These are phyloP conservation scores for Dasyornis broadbenti DNA, from an alignment of 2,113 vertebrate species.

Conservation along the genomic window DNA sequence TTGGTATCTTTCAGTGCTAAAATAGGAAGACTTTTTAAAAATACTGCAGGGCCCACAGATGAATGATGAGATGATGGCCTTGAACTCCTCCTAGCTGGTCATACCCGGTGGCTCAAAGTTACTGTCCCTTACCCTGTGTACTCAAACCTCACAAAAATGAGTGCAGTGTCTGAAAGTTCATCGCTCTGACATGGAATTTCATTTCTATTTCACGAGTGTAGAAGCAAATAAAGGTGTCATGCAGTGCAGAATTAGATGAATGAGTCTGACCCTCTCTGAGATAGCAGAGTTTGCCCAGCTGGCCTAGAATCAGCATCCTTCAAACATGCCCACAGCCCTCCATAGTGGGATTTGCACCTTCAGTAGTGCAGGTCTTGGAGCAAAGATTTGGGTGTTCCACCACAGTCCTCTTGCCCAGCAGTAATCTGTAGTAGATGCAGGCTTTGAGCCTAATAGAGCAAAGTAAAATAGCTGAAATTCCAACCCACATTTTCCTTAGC, in stretches of 20 bases:
- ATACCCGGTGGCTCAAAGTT: not conserved
- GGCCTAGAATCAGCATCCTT: not conserved
- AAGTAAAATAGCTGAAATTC: constrained; percentile 64
- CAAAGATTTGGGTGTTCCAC: constrained; percentile 1
- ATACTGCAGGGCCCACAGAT: not conserved
- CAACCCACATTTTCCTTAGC: constrained; percentile 57
- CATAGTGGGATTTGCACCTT: not conserved
- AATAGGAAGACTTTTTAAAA: not conserved
- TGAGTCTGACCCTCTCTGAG: not conserved
- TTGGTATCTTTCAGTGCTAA: not conserved
- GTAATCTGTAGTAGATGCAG: constrained; percentile 45
- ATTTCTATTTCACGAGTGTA: not conserved
- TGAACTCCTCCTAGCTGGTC: not conserved
- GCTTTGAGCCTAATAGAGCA: constrained; percentile 57
- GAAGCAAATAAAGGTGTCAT: not conserved
- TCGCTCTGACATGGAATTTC: accelerated
- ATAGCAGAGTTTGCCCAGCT: not conserved
- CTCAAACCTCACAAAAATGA: not conserved
- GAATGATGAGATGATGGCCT: not conserved
- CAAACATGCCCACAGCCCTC: not conserved
- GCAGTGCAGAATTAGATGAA: not conserved
- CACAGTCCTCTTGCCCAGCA: not conserved
- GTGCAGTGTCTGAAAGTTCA: not conserved
- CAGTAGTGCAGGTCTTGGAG: not conserved
- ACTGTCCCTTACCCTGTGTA: not conserved